Conservation (phyloP, 2,888 invertebrate species). For the Drosophila pseudotalamancana region DNA sequence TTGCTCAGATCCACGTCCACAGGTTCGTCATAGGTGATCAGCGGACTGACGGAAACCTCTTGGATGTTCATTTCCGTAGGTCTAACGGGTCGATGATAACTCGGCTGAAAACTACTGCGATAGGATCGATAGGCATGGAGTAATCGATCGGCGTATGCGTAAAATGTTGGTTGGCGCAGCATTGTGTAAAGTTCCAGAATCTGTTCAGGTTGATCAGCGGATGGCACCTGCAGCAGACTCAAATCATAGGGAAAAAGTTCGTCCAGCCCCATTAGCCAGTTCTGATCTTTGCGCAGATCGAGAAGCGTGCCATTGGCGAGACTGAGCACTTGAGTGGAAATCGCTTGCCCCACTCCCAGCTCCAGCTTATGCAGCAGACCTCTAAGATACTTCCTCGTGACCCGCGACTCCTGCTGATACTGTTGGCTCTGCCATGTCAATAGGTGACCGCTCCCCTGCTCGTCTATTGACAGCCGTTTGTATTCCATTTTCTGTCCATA, state of each 20-base stretch:
- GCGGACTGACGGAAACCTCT: constrained; percentile 87
- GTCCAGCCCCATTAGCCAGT: constrained; percentile 41
- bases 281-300: constrained; percentile 25
- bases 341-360: constrained; percentile 3
- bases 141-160: constrained; percentile 87
- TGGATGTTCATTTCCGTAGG: constrained; percentile 87
- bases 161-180: constrained; percentile 89
- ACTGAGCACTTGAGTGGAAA: constrained; percentile 3
- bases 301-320: constrained; percentile 35
- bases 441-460: not conserved
- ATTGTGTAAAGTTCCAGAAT: constrained; percentile 87
- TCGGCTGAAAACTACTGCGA: constrained; percentile 86
- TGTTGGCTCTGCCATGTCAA: constrained; percentile 85
- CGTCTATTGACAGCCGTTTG: not conserved
- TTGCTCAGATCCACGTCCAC: constrained; percentile 86
- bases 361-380: constrained; percentile 13
- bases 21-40: constrained; percentile 88
- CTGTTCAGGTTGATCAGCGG: constrained; percentile 1
- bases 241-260: constrained; percentile 51
- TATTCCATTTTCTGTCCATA: constrained; percentile 85
- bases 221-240: constrained; percentile 5
- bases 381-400: not conserved
- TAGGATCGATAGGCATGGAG: constrained; percentile 86
- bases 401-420: constrained; percentile 34
- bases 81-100: constrained; percentile 84